These are phyloP conservation scores for Fistularia commersonii DNA, from an alignment of 2,797 vertebrate species.

Conservation along the genomic window DNA sequence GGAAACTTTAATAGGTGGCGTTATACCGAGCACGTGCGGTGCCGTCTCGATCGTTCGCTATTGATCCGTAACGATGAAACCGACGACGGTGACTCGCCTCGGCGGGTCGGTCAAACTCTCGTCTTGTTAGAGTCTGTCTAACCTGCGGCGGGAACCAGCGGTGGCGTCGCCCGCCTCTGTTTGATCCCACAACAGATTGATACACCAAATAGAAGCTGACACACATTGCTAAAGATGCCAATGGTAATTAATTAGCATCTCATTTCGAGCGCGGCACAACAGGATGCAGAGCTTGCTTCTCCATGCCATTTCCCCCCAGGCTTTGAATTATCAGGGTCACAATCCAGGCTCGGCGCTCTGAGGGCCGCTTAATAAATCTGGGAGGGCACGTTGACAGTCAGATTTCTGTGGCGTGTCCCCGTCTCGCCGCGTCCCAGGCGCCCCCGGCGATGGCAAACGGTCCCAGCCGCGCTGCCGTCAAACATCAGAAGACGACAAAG, in stretches of 20 bases:
- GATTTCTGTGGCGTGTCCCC: slow-evolving; percentile 82
- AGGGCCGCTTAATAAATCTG: slow-evolving; percentile 87
- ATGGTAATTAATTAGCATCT: slow-evolving; percentile 99
- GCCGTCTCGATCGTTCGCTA: slow-evolving; percentile 41
- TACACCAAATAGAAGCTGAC: slow-evolving; percentile 93
- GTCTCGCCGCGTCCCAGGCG: slow-evolving; percentile 71
- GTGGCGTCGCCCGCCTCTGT: slow-evolving; percentile 47
- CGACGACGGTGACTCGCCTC: slow-evolving; percentile 13
- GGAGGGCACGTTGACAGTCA: slow-evolving; percentile 82
- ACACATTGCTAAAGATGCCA: slow-evolving; percentile 93
- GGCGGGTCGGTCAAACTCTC: slow-evolving; percentile 57
- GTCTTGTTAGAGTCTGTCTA: too few species aligned
- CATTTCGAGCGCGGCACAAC: slow-evolving; percentile 90
- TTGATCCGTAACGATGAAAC: slow-evolving; percentile 57
- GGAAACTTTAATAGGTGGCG: too few species aligned
- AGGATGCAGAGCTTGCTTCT: slow-evolving; percentile 86
- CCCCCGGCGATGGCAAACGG: slow-evolving; percentile 77
- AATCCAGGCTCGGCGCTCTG: slow-evolving; percentile 77
- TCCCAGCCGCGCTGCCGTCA: slow-evolving; percentile 58
- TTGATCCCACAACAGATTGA: slow-evolving; percentile 77
- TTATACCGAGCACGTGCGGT: too few species aligned
- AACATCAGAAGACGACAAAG: slow-evolving; percentile 44
- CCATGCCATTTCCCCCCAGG: slow-evolving; percentile 85
- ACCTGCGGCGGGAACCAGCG: slow-evolving; percentile 33
- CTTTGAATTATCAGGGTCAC: slow-evolving; percentile 87